Evolutionary conservation across 2,888 invertebrate species (phyloP).

Genomic region (Hydrotaea diabolus): DNA sequence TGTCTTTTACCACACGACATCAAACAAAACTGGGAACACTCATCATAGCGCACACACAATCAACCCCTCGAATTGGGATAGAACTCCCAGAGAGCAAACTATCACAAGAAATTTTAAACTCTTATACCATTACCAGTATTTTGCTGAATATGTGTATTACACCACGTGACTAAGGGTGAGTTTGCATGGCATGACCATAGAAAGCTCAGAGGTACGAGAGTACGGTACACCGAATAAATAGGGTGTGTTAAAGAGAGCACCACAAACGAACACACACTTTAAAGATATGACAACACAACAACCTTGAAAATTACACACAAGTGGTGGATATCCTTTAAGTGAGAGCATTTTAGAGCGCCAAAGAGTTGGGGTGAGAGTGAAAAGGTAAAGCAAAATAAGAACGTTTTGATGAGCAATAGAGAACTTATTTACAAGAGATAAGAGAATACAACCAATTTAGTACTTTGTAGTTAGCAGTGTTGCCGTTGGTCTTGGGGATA

Average conservation of each 20-base stretch:
- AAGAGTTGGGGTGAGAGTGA: too few relatives aligned
- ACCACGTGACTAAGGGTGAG: conserved; percentile 56
- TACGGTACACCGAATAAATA: conserved; percentile 57
- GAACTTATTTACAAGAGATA: too few relatives aligned
- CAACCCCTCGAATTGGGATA: neutral
- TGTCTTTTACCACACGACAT: neutral
- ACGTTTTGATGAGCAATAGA: too few relatives aligned
- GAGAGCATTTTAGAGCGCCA: too few relatives aligned
- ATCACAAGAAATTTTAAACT: neutral
- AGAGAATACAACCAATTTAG: too few relatives aligned
- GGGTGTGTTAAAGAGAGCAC: conserved; percentile 59
- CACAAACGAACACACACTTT: neutral
- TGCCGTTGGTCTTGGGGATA: too few relatives aligned
- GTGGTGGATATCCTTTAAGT: conserved; percentile 40
- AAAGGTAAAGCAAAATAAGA: too few relatives aligned
- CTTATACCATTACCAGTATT: conserved; percentile 25
- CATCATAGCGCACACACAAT: neutral
- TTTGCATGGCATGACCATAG: conserved; percentile 4
- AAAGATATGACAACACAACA: conserved; percentile 45
- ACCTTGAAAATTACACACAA: conserved; percentile 62
- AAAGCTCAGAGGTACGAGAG: conserved; percentile 32
- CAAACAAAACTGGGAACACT: conserved; percentile 23
- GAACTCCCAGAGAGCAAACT: neutral
- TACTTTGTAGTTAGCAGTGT: too few relatives aligned
- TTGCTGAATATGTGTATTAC: conserved; percentile 36